Base-by-base conservation (phyloP, 2,888 invertebrate species). In the Tachina grossa region DNA sequence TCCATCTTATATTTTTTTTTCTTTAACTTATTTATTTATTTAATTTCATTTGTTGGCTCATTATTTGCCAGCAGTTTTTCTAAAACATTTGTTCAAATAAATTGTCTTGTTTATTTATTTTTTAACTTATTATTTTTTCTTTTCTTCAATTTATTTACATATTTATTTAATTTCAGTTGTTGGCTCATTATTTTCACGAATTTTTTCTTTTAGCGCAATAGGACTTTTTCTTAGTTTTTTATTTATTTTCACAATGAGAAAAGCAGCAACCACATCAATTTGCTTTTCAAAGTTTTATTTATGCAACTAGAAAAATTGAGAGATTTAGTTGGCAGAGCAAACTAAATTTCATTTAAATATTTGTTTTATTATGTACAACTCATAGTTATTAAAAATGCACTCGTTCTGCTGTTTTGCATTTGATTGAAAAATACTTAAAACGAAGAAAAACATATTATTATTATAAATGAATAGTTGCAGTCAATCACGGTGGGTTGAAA, bases 101-200 rank as follows among this genome's bases (percentile, higher is more conserved):
- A 13, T 65, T 61, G 41, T 75, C 41, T 71, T 61, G 1, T 68
- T 61, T 69, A 61, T 72, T 59, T 53, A 6, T 19, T 39, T 65
- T 59, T 10, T 2, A 16, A 19, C 19, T 47, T 16, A 13, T 2
- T 43, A 14, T 39, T 72, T 49, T 71, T 57, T 45, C 66, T 49
- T 77, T 77, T 59, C 43, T 66, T 43, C 82, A 76, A 76, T 82
- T 82, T 82, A 69, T 76, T 61, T 75, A 31, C 31, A 31, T 31
- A 57, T 69, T 55, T 49, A 31, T 31, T 22, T 69, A 43, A 45
- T 22, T 80, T 53, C 43, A 59, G 59, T 63, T 76, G 22, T 65
- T 63, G 61, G 31, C 65, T 76, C 59, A 77, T 74, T 74, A 68
- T 74, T 55, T 76, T 69, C 13, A 63, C 59, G 16, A 66, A 14